Base-by-base conservation (phyloP, 2,113 vertebrate genomes). In the Dissostichus mawsoni region DNA sequence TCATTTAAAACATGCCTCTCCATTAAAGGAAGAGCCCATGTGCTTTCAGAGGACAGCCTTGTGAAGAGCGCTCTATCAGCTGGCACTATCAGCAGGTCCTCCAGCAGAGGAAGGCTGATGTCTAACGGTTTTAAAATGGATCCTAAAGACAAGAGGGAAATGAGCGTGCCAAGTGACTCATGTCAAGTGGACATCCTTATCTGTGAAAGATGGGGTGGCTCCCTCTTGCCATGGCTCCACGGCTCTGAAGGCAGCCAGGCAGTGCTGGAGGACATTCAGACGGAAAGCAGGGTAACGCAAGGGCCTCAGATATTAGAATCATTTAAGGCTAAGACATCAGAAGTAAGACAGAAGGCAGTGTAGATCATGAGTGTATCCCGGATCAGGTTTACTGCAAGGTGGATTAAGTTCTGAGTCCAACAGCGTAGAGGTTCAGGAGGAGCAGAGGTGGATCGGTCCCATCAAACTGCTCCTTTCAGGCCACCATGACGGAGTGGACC, bases 401-500 rank as follows among this genome's bases (percentile, higher is more conserved):
- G 66, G 23, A 10, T 53, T 17, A 23, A 41, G 55, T 59, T 71
- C 55, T 73, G n/a, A 18, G 20, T 76, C 41, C 10, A 29, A 36
- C 9, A 36, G 41, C 9, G 41, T 53, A 13, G 53, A n/a, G 25
- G 67, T 76, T 78, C n/a, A 56, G 63, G 59, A 44, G 57, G 0
- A 72, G 58, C 36, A 86, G 81, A 82, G n/a, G 87, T 81, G 89
- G 90, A 87, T 70, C 86, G n/a, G 62, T 71, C 83, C 66, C 7
- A 75, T 50, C 82, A 83, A 68, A 82, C 86, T 83, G 81, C 75
- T 89, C 69, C 50, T 45, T 58, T 82, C 83, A 56, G 84, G 76
- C 80, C 90, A 83, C 77, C 78, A 96, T 96, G 95, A 95, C 95
- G 20, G 95, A 96, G 91, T 96, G 95, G 95, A 95, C 94, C 36